Percentiles rank a stretch among this genome's conserved stretches.
Evolutionary conservation across 2,888 invertebrate genomes (phyloP).

Genomic region (Arrhopalites spinosus): DNA sequence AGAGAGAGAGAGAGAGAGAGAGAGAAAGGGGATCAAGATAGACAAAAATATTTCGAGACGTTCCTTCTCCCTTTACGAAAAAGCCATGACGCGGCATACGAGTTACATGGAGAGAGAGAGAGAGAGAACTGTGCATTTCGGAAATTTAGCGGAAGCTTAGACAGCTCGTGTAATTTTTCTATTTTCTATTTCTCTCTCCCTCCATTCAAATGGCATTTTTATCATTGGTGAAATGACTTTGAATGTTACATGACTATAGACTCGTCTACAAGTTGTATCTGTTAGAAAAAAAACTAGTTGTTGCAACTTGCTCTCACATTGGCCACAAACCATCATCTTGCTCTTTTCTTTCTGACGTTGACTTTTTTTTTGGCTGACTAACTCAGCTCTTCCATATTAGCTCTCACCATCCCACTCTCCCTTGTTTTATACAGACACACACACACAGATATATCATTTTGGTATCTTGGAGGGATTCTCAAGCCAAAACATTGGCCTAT

Average conservation of each 20-base stretch:
- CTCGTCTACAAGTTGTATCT: no score
- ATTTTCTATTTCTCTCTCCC: slow-evolving; percentile 29
- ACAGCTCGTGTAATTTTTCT: slow-evolving; percentile 43
- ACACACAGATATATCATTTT: background rate
- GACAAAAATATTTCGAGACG: background rate
- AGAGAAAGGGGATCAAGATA: no score
- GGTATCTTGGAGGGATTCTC: no score
- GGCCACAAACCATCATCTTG: background rate
- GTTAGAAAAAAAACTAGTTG: no score
- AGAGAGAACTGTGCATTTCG: slow-evolving; percentile 35
- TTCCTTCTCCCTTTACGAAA: background rate
- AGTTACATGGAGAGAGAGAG: slow-evolving; percentile 30
- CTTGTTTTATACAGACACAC: no score
- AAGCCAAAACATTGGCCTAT: no score
- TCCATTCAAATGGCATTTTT: slow-evolving; percentile 35
- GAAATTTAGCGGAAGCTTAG: slow-evolving; percentile 47
- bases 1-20: slow-evolving; percentile 11
- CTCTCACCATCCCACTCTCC: no score
- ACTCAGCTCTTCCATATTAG: no score
- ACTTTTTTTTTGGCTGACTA: no score
- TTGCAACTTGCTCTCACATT: background rate
- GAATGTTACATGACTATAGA: no score
- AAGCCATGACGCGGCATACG: slow-evolving; percentile 17
- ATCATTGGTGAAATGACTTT: background rate
- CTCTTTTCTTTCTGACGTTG: background rate